A percentile compares a stretch with the other conserved stretches of the same genome.
Conservation (phyloP, 2,113 vertebrate genomes). For the Gambusia affinis region DNA sequence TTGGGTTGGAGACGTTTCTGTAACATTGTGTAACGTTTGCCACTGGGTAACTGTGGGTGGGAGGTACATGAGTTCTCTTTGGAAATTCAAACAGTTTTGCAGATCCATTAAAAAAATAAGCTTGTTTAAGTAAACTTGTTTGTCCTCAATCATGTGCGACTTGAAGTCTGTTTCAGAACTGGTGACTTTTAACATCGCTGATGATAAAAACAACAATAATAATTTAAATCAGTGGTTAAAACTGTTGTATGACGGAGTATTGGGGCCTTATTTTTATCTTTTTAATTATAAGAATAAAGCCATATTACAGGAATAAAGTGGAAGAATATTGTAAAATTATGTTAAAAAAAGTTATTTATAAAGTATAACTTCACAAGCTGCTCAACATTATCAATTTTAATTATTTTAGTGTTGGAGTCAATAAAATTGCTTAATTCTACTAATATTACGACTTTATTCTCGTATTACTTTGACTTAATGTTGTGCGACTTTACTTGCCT, state of each 20-base stretch:
- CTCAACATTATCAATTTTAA: too few species aligned
- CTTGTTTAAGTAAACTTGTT: constrained; percentile 84
- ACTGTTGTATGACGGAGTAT: background rate
- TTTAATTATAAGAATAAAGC: too few species aligned
- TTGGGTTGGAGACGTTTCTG: constrained; percentile 77
- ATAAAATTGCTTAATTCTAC: too few species aligned
- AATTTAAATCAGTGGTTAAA: background rate
- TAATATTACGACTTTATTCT: too few species aligned
- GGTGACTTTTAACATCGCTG: background rate
- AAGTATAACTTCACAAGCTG: too few species aligned
- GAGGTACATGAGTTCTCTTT: constrained; percentile 79
- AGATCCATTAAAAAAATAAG: constrained; percentile 85
- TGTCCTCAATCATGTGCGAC: constrained; percentile 64
- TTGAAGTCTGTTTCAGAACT: background rate
- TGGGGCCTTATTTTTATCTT: too few species aligned
- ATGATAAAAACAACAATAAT: background rate
- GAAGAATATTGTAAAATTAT: too few species aligned
- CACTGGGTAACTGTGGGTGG: constrained; percentile 75
- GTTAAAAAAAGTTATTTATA: too few species aligned
- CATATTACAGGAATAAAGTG: too few species aligned
- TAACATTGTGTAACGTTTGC: constrained; percentile 77
- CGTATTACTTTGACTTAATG: too few species aligned
- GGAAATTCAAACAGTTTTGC: constrained; percentile 85
- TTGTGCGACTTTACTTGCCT: too few species aligned
- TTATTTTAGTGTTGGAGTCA: too few species aligned